Conservation (phyloP, 2,888 invertebrate genomes). For the Hartigia nigra region DNA sequence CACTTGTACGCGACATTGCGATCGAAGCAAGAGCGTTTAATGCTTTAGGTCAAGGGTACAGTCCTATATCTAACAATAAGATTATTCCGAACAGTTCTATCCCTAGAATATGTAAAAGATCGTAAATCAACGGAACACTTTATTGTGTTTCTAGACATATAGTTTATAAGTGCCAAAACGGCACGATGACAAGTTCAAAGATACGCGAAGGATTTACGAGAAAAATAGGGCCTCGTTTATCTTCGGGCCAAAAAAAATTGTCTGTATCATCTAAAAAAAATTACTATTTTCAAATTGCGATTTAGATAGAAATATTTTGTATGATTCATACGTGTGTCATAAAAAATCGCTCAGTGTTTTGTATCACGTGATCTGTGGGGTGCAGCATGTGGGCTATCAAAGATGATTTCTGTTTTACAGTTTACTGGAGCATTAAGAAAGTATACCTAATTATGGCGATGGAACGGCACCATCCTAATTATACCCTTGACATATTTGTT, state of each 20-base stretch:
- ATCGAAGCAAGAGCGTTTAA: conserved; percentile 37
- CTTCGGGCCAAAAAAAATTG: conserved; percentile 14
- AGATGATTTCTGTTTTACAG: not conserved
- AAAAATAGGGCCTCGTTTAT: not conserved
- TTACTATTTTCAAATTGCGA: not conserved
- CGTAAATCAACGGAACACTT: conserved; percentile 23
- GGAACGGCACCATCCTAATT: not conserved
- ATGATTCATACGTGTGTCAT: too few species aligned
- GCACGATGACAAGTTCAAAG: not conserved
- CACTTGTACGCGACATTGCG: conserved; percentile 9
- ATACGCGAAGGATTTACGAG: not conserved
- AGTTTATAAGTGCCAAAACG: not conserved
- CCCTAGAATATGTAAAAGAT: conserved; percentile 11
- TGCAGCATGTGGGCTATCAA: not conserved
- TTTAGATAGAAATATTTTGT: too few species aligned
- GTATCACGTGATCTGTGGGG: not conserved
- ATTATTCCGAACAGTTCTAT: conserved; percentile 29
- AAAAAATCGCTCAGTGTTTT: not conserved
- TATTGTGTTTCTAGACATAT: conserved; percentile 16
- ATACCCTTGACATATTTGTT: not conserved
- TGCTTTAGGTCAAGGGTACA: conserved; percentile 37
- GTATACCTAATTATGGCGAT: not conserved
- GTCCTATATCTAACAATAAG: conserved; percentile 25
- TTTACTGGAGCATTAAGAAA: not conserved
- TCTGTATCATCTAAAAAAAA: conserved; percentile 32